Conservation (phyloP, 2,888 invertebrate genomes). For the Lottia scabra region DNA sequence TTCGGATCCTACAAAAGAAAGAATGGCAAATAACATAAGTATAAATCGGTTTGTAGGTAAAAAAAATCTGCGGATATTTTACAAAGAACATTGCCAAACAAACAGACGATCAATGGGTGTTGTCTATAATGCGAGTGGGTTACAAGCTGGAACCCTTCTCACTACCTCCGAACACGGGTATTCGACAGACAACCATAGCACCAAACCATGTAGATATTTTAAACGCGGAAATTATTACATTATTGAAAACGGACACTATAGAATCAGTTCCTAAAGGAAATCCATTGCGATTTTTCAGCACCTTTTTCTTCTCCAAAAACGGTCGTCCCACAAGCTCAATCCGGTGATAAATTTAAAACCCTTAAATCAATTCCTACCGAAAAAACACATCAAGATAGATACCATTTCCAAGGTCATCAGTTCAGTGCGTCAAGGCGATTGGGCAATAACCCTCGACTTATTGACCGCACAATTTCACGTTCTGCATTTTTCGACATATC, state of each 20-base stretch:
- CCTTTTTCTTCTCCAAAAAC: conserved; percentile 29
- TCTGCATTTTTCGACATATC: conserved; percentile 19
- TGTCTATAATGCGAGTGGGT: conserved; percentile 22
- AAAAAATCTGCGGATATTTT: conserved; percentile 30
- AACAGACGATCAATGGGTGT: conserved; percentile 29
- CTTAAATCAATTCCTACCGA: conserved; percentile 32
- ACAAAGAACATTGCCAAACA: conserved; percentile 21
- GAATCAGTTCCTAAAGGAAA: conserved; percentile 19
- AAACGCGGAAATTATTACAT: conserved; percentile 16
- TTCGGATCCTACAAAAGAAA: too few species aligned
- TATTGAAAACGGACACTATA: conserved; percentile 24
- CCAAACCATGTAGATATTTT: conserved; percentile 9
- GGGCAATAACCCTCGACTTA: conserved; percentile 27
- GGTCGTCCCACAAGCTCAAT: background rate
- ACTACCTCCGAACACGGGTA: conserved; percentile 19
- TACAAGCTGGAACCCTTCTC: conserved; percentile 27
- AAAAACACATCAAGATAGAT: conserved; percentile 34
- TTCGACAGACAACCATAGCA: conserved; percentile 14
- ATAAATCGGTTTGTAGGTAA: background rate
- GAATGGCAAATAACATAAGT: too few species aligned
- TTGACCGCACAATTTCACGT: conserved; percentile 29
- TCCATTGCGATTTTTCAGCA: conserved; percentile 29
- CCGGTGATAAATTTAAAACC: conserved; percentile 27
- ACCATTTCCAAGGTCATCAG: conserved; percentile 27
- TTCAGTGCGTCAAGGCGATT: conserved; percentile 26